Evolutionary conservation across 2,888 invertebrate genomes (phyloP).

Genomic region (Phalera bucephala): DNA sequence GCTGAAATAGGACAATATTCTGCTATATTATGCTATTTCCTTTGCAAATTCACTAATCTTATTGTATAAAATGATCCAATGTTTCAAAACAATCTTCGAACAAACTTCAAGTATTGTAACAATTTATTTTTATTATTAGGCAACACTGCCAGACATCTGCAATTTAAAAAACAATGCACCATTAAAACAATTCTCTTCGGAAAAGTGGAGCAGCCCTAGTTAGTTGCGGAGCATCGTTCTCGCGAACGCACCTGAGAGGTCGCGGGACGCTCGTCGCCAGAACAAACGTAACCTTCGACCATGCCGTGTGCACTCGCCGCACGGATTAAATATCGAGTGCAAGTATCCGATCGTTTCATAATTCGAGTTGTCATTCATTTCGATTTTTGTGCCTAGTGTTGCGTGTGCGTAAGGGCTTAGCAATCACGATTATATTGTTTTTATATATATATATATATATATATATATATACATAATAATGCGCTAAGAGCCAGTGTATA

Average conservation of each 20-base stretch:
- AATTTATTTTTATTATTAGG: constrained; percentile 46
- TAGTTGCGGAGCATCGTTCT: constrained; percentile 62
- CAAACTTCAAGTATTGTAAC: constrained; percentile 43
- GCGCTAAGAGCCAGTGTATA: too few species aligned
- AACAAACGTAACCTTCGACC: constrained; percentile 53
- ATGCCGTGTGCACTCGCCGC: constrained; percentile 72
- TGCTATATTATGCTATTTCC: too few species aligned
- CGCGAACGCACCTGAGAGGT: constrained; percentile 55
- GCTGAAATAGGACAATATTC: too few species aligned
- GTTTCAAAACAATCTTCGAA: background rate
- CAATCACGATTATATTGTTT: too few species aligned
- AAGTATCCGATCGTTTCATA: constrained; percentile 55
- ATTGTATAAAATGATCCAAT: too few species aligned
- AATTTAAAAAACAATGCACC: constrained; percentile 64
- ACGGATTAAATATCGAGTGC: constrained; percentile 68
- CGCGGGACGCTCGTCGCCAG: constrained; percentile 34
- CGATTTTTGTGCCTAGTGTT: background rate
- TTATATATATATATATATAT: too few species aligned
- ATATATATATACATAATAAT: too few species aligned
- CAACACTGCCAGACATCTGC: constrained; percentile 34
- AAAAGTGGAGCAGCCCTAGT: constrained; percentile 70
- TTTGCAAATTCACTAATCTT: too few species aligned
- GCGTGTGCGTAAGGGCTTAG: too few species aligned
- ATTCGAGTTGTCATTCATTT: background rate
- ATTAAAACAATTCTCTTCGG: constrained; percentile 62